Conservation (phyloP, 1,140 invertebrate genomes). For the Hylyphantes graminicola region DNA sequence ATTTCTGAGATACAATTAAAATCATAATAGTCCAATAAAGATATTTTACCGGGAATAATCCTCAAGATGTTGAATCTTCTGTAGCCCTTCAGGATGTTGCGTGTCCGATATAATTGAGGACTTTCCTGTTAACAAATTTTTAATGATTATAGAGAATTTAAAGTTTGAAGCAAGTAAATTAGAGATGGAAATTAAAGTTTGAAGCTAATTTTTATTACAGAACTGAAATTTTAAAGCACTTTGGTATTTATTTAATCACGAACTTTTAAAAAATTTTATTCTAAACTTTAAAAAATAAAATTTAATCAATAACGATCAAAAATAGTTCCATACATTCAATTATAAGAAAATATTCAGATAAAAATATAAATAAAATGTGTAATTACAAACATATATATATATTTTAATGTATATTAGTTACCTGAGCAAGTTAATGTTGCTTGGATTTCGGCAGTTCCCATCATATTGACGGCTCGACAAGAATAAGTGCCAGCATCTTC, state of each 20-base stretch:
- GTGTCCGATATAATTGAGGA: conserved; percentile 89
- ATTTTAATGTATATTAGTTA: conserved; percentile 62
- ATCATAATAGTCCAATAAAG: background rate
- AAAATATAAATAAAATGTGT: background rate
- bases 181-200: background rate
- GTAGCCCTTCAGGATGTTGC: conserved; percentile 95
- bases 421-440: conserved; percentile 79
- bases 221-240: too few species aligned
- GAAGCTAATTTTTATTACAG: too few species aligned
- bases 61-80: conserved; percentile 92
- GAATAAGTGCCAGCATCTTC: conserved; percentile 95
- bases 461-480: conserved; percentile 86
- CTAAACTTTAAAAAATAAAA: too few species aligned
- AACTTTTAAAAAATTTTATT: too few species aligned
- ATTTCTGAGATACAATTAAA: too few species aligned
- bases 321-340: too few species aligned
- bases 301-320: too few species aligned
- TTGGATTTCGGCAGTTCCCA: conserved; percentile 79
- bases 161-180: background rate
- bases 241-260: too few species aligned
- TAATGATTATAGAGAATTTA: background rate
- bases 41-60: conserved; percentile 64
- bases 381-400: too few species aligned
- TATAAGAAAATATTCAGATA: background rate
- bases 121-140: conserved; percentile 73